Base-by-base conservation (phyloP, 53 echinoderm and acorn worm genomes). In the Patiria pectinifera region DNA sequence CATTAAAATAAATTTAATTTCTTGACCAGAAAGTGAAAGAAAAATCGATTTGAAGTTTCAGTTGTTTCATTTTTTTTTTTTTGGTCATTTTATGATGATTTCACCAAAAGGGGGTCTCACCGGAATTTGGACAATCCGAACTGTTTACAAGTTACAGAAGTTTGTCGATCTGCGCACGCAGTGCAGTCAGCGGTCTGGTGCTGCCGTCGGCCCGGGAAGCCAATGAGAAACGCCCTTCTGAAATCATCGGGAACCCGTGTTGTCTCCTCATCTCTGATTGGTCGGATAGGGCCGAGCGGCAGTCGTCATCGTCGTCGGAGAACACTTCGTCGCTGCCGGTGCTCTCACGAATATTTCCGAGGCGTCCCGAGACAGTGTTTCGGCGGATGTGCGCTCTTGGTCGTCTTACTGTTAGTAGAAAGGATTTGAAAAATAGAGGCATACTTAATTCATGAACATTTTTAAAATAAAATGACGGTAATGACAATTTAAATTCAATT, bases 251-350 rank as follows among this genome's bases (percentile, higher is more conserved):
- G 81, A 90, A 90, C 3, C 90, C 90, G 81, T 90, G 90, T 78
- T 90, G 80, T 80, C 90, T 90, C 81, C 90, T 90, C 90, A 90
- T 90, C 66, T 90, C 90, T 80, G 90, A 80, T 81, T 90, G 90
- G 90, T 90, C 90, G 70, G 90, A 90, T 43, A 90, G 90, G 80
- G 90, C 90, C 49, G 90, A 90, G 48, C 62, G 81, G n/a, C 90
- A 63, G 13, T 90, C 89, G 63, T 91, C 35, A 35, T 35, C 91
- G 19, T 91, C 83, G 60, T 91, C 84, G 45, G 71, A 59, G 21
- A 84, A 83, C 11, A 83, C 91, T 8, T 91, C 84, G 84, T 91
- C 91, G 60, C 45, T 10, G 84, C 23, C 91, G 74, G 82, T 47
- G 60, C 83, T 74, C 47, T 91, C 91, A 59, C 91, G 91, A 74